Conservation (phyloP, 2,888 invertebrate genomes). For the Cephus spinipes region DNA sequence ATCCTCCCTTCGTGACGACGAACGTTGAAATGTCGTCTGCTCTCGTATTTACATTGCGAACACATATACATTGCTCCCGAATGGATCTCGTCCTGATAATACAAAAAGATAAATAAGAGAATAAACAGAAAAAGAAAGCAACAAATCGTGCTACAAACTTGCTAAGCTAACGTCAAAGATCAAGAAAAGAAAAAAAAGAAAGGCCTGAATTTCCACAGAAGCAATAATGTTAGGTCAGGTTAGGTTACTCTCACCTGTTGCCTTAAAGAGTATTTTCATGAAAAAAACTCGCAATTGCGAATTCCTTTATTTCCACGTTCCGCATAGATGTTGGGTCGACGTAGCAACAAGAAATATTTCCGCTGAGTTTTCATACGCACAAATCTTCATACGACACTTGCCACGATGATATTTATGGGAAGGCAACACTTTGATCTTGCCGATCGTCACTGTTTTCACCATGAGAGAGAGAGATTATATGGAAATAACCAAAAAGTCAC, state of each 20-base stretch:
- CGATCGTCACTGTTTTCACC: not conserved
- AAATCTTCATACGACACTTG: not conserved
- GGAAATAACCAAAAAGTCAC: not conserved
- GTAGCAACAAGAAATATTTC: not conserved
- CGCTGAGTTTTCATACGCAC: not conserved
- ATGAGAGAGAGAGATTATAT: not conserved
- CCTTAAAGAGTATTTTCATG: not conserved
- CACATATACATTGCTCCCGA: conserved; percentile 28
- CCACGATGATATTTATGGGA: not conserved
- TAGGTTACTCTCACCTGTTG: not conserved
- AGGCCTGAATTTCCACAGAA: not conserved
- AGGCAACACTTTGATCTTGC: not conserved
- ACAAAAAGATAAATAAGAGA: not conserved
- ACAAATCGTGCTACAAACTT: not conserved
- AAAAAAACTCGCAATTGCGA: not conserved
- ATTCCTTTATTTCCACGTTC: not conserved
- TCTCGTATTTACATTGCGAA: conserved; percentile 37
- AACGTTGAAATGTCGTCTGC: conserved; percentile 41
- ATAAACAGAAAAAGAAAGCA: not conserved
- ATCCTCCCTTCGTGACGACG: conserved; percentile 45
- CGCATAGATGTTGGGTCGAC: not conserved
- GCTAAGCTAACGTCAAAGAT: not conserved
- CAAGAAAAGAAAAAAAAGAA: not conserved
- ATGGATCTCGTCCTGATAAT: not conserved
- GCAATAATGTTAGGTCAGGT: not conserved